Evolutionary conservation across 1,140 invertebrate species (phyloP).

Genomic region (Drosophila truncata): DNA sequence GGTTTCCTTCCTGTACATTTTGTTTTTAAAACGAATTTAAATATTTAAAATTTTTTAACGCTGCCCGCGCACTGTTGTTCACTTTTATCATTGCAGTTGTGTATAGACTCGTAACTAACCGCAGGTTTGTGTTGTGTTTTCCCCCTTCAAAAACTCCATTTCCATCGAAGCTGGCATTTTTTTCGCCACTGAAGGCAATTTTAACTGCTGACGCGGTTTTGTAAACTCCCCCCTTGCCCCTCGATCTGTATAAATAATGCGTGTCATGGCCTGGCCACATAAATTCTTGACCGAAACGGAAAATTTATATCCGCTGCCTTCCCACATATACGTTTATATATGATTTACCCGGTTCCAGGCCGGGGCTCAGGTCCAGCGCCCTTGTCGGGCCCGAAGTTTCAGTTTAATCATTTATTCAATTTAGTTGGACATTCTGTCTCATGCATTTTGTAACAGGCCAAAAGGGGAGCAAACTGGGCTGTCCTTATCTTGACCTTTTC

Average conservation of each 20-base stretch:
- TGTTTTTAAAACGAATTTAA: conserved; percentile 73
- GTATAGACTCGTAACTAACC: conserved; percentile 82
- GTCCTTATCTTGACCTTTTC: conserved; percentile 73
- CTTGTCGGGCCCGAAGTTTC: conserved; percentile 47
- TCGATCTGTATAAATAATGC: conserved; percentile 73
- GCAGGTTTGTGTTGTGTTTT: conserved; percentile 76
- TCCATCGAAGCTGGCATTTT: conserved; percentile 57
- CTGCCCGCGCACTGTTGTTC: conserved; percentile 27
- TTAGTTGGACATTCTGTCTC: conserved; percentile 80
- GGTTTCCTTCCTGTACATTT: conserved; percentile 27
- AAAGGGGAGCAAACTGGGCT: conserved; percentile 23
- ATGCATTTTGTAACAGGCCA: conserved; percentile 72
- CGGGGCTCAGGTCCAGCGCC: conserved; percentile 14
- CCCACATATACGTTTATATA: conserved; percentile 32
- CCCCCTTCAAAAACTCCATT: conserved; percentile 26
- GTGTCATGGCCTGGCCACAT: conserved; percentile 75
- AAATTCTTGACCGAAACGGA: conserved; percentile 75
- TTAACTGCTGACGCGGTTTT: conserved; percentile 80
- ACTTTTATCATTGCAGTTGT: conserved; percentile 66
- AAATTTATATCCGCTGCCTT: conserved; percentile 69
- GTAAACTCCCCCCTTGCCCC: conserved; percentile 23
- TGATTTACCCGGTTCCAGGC: conserved; percentile 29
- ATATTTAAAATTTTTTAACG: conserved; percentile 68
- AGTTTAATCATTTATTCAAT: conserved; percentile 83
- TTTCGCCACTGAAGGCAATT: conserved; percentile 66